Evolutionary conservation across 2,113 vertebrate genomes (phyloP).

Genomic region (Eolophus roseicapilla): DNA sequence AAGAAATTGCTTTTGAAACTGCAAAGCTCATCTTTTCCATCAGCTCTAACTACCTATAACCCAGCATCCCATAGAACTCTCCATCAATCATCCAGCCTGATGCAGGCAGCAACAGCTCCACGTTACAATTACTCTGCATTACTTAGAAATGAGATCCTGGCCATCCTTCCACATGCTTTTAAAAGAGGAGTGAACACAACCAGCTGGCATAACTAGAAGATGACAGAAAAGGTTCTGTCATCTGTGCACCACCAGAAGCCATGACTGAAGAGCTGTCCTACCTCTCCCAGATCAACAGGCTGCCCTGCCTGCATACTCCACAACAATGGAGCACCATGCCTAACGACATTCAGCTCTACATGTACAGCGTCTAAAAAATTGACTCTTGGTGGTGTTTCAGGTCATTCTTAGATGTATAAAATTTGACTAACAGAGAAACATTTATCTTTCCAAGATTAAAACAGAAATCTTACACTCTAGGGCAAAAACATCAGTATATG

Average conservation of each 20-base stretch:
- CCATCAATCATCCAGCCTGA: not conserved
- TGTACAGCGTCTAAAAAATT: not conserved
- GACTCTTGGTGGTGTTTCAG: not conserved
- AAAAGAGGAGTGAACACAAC: not conserved
- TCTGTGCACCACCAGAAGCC: not conserved
- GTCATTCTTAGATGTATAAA: not conserved
- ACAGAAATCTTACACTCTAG: not conserved
- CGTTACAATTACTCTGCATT: not conserved
- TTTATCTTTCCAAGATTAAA: not conserved
- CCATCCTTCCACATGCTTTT: not conserved
- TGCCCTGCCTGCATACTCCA: fast-evolving
- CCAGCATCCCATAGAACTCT: not conserved
- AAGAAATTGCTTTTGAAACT: not conserved
- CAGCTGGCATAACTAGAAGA: not conserved
- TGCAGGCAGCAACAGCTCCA: not conserved
- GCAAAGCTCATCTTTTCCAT: not conserved
- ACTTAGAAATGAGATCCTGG: not conserved
- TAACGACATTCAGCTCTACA: not conserved
- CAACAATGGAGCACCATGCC: no score
- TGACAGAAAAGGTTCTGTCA: not conserved
- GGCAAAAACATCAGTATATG: not conserved
- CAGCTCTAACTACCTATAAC: not conserved
- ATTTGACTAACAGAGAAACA: not conserved
- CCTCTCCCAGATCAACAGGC: not conserved
- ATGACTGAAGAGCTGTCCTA: not conserved